Percentiles rank a stretch among this genome's conserved stretches.
Evolutionary conservation across 2,797 vertebrate species (phyloP).

Genomic region (Atherinosoma microstoma): DNA sequence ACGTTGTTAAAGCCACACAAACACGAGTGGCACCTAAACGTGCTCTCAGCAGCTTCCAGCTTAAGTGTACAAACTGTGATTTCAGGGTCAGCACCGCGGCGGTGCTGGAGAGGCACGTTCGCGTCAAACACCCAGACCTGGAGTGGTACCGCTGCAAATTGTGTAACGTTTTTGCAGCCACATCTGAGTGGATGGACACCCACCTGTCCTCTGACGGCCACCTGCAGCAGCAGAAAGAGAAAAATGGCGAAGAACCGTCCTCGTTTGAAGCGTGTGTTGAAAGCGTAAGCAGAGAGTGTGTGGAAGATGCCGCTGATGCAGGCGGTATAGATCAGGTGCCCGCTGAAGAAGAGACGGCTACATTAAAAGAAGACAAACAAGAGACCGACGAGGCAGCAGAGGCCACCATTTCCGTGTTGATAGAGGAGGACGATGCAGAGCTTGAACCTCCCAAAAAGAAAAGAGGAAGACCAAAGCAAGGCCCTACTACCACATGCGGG

Average conservation of each 20-base stretch:
- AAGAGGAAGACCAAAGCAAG: conserved; percentile 88
- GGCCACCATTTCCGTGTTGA: conserved; percentile 15
- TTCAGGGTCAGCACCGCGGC: conserved; percentile 89
- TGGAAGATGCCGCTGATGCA: conserved; percentile 34
- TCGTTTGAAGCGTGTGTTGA: conserved; percentile 89
- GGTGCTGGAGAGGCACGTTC: conserved; percentile 89
- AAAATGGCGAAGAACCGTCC: conserved; percentile 81
- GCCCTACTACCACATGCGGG: conserved; percentile 86
- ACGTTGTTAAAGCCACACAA: conserved; percentile 25
- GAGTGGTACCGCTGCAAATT: conserved; percentile 91
- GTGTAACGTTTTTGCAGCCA: conserved; percentile 90
- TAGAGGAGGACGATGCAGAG: conserved; percentile 65
- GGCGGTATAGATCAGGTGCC: conserved; percentile 60
- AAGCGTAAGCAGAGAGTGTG: conserved; percentile 67
- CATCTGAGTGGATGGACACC: conserved; percentile 90
- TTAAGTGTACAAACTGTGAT: conserved; percentile 91
- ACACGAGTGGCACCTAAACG: conserved; percentile 76
- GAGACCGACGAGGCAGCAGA: conserved; percentile 53
- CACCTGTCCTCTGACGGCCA: conserved; percentile 92
- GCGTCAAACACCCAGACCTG: conserved; percentile 87
- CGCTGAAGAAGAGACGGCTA: conserved; percentile 20
- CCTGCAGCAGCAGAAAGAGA: conserved; percentile 85
- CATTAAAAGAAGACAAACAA: conserved; percentile 26
- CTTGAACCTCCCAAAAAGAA: conserved; percentile 78
- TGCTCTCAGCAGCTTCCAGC: conserved; percentile 81